A percentile compares a stretch with the other conserved stretches of the same genome.
These are phyloP conservation scores for Nesogale talazaci DNA, from an alignment of 2,113 vertebrate species.

Conservation along the genomic window DNA sequence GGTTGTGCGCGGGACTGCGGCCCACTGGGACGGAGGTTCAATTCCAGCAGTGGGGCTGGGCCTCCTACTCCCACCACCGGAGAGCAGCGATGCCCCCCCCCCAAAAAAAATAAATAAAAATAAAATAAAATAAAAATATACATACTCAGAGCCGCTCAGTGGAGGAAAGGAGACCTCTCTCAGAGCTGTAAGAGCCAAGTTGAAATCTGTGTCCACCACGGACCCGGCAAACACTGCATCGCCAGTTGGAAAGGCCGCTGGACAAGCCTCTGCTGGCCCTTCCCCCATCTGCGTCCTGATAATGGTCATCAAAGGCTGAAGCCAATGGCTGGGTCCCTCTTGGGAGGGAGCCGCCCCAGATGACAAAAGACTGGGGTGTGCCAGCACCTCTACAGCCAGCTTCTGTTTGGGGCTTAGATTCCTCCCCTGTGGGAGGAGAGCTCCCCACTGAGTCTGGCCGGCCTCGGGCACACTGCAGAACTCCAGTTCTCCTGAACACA, in stretches of 20 bases:
- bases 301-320: background rate
- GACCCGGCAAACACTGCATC: background rate
- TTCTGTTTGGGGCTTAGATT: background rate
- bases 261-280: background rate
- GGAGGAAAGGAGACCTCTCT: background rate
- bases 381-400: background rate
- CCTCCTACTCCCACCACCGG: no score
- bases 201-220: background rate
- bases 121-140: no score
- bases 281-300: background rate
- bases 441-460: background rate
- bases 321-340: background rate
- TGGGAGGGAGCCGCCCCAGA: background rate
- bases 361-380: background rate
- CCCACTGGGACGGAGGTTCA: no score
- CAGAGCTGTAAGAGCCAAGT: background rate
- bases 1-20: no score
- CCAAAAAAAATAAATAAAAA: no score
- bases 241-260: background rate
- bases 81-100: no score
- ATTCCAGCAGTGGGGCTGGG: no score
- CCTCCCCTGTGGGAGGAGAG: background rate
- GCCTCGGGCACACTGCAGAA: no score
- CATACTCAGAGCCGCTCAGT: background rate
- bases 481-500: background rate